Percentiles rank a stretch among this genome's conserved stretches.
These are phyloP conservation scores for Tipula lateralis DNA, from an alignment of 2,888 invertebrate species.

Conservation along the genomic window DNA sequence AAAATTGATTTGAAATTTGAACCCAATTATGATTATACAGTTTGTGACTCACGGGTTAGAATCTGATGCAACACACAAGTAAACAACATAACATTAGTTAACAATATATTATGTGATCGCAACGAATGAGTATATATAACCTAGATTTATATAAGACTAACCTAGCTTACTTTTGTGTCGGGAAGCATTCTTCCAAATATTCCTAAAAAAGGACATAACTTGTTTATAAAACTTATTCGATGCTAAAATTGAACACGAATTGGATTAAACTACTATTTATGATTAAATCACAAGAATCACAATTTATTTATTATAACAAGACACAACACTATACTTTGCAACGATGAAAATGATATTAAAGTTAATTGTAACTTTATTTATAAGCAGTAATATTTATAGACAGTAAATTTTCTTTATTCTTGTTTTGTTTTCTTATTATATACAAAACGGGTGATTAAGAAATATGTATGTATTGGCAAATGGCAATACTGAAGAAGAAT, in stretches of 20 bases:
- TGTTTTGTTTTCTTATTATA: not conserved
- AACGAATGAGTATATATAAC: too few relatives aligned
- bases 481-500: too few relatives aligned
- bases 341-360: not conserved
- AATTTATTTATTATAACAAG: not conserved
- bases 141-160: too few relatives aligned
- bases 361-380: constrained; percentile 19
- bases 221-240: not conserved
- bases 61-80: too few relatives aligned
- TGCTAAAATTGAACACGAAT: not conserved
- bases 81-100: not conserved
- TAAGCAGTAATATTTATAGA: constrained; percentile 7
- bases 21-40: too few relatives aligned
- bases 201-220: constrained; percentile 3
- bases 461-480: not conserved
- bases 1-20: too few relatives aligned
- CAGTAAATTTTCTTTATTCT: constrained; percentile 24
- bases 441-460: not conserved
- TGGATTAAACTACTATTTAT: not conserved
- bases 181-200: constrained; percentile 25
- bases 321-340: not conserved
- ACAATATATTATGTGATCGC: not conserved
- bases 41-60: too few relatives aligned
- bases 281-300: not conserved
- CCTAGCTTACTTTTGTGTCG: not conserved